Evolutionary conservation across 2,113 vertebrate species (phyloP).

Genomic region (Raja brachyura): DNA sequence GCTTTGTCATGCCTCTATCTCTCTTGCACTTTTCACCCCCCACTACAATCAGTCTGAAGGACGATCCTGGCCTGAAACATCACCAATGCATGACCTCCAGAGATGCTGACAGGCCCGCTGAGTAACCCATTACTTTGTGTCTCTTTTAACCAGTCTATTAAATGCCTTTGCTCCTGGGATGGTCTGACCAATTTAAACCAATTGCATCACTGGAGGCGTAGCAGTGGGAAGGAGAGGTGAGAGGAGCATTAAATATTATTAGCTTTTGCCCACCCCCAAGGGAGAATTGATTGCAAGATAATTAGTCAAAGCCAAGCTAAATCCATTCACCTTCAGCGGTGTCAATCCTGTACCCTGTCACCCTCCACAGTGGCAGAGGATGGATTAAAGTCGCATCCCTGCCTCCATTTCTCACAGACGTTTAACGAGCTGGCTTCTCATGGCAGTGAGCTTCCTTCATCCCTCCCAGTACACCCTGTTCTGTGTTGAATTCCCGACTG

Average conservation of each 20-base stretch:
- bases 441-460: background rate
- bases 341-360: background rate
- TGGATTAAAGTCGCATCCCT: background rate
- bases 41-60: too few species aligned
- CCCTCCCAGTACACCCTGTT: background rate
- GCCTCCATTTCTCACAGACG: background rate
- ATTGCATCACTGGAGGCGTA: background rate
- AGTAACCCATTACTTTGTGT: too few species aligned
- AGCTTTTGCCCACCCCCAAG: background rate
- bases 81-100: too few species aligned
- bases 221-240: too few species aligned
- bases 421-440: background rate
- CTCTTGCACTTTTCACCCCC: too few species aligned
- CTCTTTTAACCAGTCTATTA: background rate
- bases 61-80: too few species aligned
- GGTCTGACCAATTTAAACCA: background rate
- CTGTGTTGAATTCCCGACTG: too few species aligned
- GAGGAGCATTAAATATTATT: background rate
- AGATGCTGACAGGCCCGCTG: too few species aligned
- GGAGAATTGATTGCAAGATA: background rate
- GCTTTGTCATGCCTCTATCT: too few species aligned
- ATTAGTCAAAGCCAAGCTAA: background rate
- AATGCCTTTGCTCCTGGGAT: background rate
- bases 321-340: background rate
- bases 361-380: background rate